Evolutionary conservation across 2,888 invertebrate genomes (phyloP), one percentile per base, ranked within the genome.

Genomic region (Mesorhabditis spiculigera): DNA sequence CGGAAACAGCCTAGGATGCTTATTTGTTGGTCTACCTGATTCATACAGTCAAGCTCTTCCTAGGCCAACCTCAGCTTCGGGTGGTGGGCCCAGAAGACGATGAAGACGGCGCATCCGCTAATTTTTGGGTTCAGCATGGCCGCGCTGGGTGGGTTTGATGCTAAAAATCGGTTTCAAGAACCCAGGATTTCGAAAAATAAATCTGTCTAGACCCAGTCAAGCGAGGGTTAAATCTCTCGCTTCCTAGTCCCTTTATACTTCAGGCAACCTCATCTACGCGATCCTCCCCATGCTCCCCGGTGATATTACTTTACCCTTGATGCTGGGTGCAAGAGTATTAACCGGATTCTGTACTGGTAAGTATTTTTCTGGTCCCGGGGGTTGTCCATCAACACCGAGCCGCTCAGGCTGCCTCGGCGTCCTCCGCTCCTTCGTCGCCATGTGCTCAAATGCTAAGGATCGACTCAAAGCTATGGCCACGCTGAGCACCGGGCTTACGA

Each of bases 331-430:
- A n/a, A 50, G 58, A n/a, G 3, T 50, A 13, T 50, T 50, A n/a
- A 50, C 58, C 58, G 58, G 58, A 10, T 50, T 50, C 58, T 50
- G 58, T 50, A 50, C 58, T 13, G 58, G 58, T 50, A 96, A 66
- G 90, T 97, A 69, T 90, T 97, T 71, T 94, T 95, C 85, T 90
- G 94, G 8, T 91, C 92, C n/a, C 91, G 95, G 72, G 92, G 94
- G 84, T 96, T 95, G 94, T 90, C 93, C 66, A 90, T 91, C 77
- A 91, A 92, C 81, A 71, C 79, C 45, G 71, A 70, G 66, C 67
- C 71, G 5, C 63, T 77, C 58, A 67, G 75, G 4, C 68, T 70
- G 10, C 71, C 75, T 75, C 73, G 43, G 64, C 64, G 13, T 66
- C 45, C 68, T 66, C 4, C 65, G 66, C 63, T 16, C 68, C 4